Conservation (phyloP, 2,797 vertebrate genomes). For the Cygnus olor region DNA sequence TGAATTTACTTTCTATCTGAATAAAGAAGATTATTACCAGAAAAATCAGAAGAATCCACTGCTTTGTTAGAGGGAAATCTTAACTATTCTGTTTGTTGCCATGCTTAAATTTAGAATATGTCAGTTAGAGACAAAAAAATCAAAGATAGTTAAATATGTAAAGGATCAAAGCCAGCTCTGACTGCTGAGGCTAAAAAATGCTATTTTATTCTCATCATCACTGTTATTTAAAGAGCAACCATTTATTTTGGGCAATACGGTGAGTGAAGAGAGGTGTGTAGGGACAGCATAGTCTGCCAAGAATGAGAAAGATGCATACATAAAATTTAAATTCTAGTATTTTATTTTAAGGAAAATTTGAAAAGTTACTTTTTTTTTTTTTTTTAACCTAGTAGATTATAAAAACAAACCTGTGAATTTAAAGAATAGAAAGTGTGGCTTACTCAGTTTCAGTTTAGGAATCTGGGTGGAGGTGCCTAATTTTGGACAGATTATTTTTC, state of each 20-base stretch:
- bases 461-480: background rate
- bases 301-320: background rate
- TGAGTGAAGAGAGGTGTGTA: background rate
- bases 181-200: background rate
- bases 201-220: background rate
- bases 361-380: background rate
- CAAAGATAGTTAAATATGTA: background rate
- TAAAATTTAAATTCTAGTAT: background rate
- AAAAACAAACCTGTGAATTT: background rate
- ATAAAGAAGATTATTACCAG: background rate
- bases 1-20: background rate
- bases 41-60: background rate
- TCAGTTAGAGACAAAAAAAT: conserved; percentile 1
- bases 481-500: background rate
- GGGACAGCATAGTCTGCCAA: background rate
- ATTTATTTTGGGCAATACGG: background rate
- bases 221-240: background rate
- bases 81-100: background rate
- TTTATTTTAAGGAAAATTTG: background rate
- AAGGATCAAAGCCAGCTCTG: conserved; percentile 5
- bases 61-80: background rate
- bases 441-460: background rate
- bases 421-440: background rate
- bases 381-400: background rate
- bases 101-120: background rate